Percentiles rank a stretch among this genome's conserved stretches.
Conservation (phyloP, 2,797 vertebrate genomes). For the Anniella stebbinsi region DNA sequence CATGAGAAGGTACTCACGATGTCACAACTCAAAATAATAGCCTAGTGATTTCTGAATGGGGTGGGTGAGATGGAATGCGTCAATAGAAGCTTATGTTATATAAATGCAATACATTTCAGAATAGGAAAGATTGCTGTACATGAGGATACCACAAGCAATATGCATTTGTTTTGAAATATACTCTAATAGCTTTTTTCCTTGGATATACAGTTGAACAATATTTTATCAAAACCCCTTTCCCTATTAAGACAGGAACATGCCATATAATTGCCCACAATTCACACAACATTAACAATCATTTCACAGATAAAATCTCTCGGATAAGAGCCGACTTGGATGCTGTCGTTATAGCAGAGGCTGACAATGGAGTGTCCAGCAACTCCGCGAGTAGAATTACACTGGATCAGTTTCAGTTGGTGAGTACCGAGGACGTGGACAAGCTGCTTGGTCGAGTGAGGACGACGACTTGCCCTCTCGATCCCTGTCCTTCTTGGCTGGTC, state of each 20-base stretch:
- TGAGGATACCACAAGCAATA: neutral
- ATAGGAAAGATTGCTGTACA: neutral
- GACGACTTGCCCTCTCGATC: too few species aligned
- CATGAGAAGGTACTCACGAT: neutral
- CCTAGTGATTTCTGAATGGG: neutral
- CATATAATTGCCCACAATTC: neutral
- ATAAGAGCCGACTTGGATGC: too few species aligned
- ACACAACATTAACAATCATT: too few species aligned
- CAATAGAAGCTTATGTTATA: neutral
- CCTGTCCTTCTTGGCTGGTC: too few species aligned
- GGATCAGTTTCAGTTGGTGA: too few species aligned
- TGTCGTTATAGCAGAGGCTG: too few species aligned
- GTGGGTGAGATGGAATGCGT: neutral
- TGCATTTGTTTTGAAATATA: neutral
- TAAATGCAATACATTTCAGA: neutral
- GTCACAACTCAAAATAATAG: neutral
- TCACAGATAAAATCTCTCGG: too few species aligned
- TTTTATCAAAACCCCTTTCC: neutral
- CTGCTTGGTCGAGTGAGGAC: too few species aligned
- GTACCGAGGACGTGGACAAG: too few species aligned
- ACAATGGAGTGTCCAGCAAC: too few species aligned
- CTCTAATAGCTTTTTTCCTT: neutral
- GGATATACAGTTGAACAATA: neutral
- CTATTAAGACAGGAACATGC: neutral
- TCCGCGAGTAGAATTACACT: too few species aligned